These are phyloP conservation scores for Engystomops pustulosus DNA, from an alignment of 2,113 vertebrate species.

Conservation along the genomic window DNA sequence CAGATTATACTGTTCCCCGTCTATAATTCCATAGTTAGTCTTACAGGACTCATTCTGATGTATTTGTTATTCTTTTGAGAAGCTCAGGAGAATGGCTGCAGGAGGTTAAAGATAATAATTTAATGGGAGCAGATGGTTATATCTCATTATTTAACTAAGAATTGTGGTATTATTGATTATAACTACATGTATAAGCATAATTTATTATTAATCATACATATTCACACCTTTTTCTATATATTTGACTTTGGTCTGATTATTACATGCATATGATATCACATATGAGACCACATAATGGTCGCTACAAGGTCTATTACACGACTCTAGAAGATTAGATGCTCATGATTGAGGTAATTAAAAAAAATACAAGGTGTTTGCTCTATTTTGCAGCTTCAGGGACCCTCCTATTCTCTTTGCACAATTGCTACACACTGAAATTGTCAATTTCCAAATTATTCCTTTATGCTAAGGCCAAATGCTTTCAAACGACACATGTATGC, in stretches of 20 bases:
- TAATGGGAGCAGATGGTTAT: no score
- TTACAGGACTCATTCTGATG: no score
- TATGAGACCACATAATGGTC: background rate
- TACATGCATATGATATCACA: background rate
- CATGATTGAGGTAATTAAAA: background rate
- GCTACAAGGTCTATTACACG: no score
- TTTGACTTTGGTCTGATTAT: background rate
- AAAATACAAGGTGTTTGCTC: conserved; percentile 57
- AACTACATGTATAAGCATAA: no score
- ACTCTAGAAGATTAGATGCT: background rate
- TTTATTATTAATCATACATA: background rate
- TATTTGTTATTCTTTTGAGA: no score
- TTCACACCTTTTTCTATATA: background rate
- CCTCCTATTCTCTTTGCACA: conserved; percentile 68
- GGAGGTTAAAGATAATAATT: no score
- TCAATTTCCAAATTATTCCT: conserved; percentile 82
- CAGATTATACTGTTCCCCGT: no score
- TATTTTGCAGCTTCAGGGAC: conserved; percentile 67
- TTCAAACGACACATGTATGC: conserved; percentile 80
- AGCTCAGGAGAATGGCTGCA: no score
- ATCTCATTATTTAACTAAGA: no score
- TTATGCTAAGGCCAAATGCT: conserved; percentile 77
- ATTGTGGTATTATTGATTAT: background rate
- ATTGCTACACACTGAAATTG: conserved; percentile 79
- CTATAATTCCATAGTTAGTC: no score